A percentile compares a stretch with the other conserved stretches of the same genome.
Conservation (phyloP, 1,140 invertebrate species). For the Heliconius hewitsoni region DNA sequence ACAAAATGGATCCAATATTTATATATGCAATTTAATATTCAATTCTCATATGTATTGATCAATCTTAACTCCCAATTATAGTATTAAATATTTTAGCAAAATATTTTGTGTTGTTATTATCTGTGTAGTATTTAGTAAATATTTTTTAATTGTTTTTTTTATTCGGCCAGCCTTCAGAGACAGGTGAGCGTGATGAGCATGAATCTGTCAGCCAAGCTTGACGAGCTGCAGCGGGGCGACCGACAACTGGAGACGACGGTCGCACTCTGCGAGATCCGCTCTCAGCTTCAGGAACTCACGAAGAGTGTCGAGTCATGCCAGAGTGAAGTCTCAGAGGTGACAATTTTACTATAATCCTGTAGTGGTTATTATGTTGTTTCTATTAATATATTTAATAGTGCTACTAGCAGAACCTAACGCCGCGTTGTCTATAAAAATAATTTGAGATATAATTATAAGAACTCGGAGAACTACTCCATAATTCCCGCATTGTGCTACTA, state of each 20-base stretch:
- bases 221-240: slow-evolving; percentile 93
- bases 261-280: slow-evolving; percentile 93
- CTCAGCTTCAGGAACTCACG: slow-evolving; percentile 94
- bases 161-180: slow-evolving; percentile 90
- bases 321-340: slow-evolving; percentile 91
- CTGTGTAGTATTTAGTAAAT: background rate
- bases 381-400: too few relatives aligned
- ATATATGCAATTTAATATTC: background rate
- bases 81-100: background rate
- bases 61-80: too few relatives aligned
- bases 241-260: slow-evolving; percentile 94
- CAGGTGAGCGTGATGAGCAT: slow-evolving; percentile 98
- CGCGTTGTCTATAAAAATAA: background rate
- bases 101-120: background rate
- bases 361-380: too few relatives aligned
- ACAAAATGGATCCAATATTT: background rate
- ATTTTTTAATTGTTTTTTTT: slow-evolving; percentile 9
- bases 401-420: background rate
- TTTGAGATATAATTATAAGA: background rate
- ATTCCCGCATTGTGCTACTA: too few relatives aligned
- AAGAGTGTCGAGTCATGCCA: slow-evolving; percentile 96
- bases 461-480: too few relatives aligned
- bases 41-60: too few relatives aligned
- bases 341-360: too few relatives aligned
- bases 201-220: slow-evolving; percentile 94